phyloP scores from a whole-genome alignment of 2,888 invertebrate genomes.

The Cephus nigrinus region DNA sequence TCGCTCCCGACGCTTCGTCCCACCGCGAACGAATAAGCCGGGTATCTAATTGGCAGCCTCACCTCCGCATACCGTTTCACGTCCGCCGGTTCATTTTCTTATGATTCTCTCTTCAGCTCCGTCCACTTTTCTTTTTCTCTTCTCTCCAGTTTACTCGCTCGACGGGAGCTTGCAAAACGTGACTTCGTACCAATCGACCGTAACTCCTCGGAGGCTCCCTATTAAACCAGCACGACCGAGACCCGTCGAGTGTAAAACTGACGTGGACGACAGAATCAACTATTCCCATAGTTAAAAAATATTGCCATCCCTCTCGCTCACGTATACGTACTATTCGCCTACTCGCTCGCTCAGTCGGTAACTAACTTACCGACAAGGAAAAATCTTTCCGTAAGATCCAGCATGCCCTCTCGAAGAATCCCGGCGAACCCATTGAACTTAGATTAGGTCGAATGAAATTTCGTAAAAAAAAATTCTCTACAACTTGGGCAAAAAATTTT shows the following conservation, averaged over 20 bases:
- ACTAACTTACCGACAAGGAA: no score
- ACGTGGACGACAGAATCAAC: not conserved
- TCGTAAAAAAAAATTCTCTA: no score
- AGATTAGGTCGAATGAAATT: no score
- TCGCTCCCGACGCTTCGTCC: not conserved
- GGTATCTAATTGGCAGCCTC: not conserved
- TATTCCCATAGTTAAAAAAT: not conserved
- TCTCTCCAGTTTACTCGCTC: not conserved
- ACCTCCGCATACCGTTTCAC: not conserved
- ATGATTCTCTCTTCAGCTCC: not conserved
- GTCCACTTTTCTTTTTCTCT: not conserved
- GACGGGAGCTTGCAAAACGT: not conserved
- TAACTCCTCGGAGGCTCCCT: not conserved
- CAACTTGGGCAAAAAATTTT: accelerated
- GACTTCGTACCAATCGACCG: not conserved
- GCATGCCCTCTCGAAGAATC: no score
- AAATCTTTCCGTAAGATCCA: no score
- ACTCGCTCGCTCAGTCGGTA: not conserved
- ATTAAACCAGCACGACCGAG: not conserved
- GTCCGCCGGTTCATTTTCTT: not conserved
- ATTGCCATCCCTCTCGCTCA: no score
- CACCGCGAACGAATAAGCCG: not conserved
- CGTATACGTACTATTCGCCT: not conserved
- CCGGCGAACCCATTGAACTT: no score
- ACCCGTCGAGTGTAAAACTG: not conserved